Evolutionary conservation across 2,113 vertebrate species (phyloP).

Genomic region (Lagopus muta): DNA sequence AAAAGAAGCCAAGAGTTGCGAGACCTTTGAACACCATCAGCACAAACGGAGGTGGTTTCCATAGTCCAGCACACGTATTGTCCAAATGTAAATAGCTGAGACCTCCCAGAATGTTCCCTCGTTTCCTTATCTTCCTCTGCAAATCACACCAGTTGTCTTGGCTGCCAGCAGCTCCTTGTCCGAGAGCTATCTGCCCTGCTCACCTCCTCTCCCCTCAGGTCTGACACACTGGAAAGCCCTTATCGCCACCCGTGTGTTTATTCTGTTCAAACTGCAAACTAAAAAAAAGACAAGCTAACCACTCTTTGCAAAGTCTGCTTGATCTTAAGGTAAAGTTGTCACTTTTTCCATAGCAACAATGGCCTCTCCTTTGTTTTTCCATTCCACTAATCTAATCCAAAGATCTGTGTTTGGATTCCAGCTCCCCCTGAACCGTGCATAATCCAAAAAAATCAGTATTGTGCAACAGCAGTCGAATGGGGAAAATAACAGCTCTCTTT

Average conservation of each 20-base stretch:
- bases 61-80: background rate
- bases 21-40: background rate
- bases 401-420: background rate
- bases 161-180: too few species aligned
- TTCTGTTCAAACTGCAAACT: background rate
- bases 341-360: background rate
- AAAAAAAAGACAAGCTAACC: background rate
- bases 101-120: background rate
- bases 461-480: background rate
- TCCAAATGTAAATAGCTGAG: background rate
- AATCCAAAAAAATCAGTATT: background rate
- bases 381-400: background rate
- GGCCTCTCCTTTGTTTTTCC: background rate
- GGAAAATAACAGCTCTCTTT: background rate
- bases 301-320: background rate
- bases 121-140: background rate
- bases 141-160: background rate
- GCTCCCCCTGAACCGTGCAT: background rate
- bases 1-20: background rate
- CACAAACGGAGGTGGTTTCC: background rate
- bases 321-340: background rate
- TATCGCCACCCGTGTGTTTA: background rate
- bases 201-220: background rate
- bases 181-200: background rate
- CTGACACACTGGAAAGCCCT: background rate